phyloP scores from a whole-genome alignment of 35 echinoderm and acorn worm species.

The Strongylocentrotus purpuratus region DNA sequence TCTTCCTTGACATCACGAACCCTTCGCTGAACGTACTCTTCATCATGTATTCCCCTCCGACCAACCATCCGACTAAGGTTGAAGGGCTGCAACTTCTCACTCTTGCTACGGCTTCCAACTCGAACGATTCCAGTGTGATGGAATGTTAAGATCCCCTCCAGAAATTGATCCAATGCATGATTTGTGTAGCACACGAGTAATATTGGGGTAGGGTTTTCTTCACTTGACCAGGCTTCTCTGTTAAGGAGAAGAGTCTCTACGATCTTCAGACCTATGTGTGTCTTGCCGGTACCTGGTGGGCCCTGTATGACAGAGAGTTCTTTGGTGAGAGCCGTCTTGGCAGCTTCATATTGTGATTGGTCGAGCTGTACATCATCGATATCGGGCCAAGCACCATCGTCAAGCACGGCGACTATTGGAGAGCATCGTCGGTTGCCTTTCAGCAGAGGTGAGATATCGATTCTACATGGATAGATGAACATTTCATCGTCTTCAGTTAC shows the following conservation, averaged over 20 bases:
- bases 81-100: constrained; percentile 45
- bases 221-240: constrained; percentile 21
- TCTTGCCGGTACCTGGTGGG: constrained; percentile 97
- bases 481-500: not conserved
- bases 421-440: not conserved
- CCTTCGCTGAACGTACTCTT: not conserved
- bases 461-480: not conserved
- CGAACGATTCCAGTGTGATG: constrained; percentile 46
- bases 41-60: not conserved
- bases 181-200: constrained; percentile 95
- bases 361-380: constrained; percentile 57
- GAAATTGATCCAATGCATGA: constrained; percentile 95
- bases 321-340: constrained; percentile 72
- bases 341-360: constrained; percentile 75
- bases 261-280: constrained; percentile 86
- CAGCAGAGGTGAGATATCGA: constrained; percentile 26
- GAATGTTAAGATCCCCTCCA: constrained; percentile 76
- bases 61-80: constrained; percentile 41
- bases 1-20: constrained; percentile 21
- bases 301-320: constrained; percentile 87
- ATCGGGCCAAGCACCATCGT: constrained; percentile 60
- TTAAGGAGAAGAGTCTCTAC: constrained; percentile 74
- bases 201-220: constrained; percentile 49
- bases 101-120: constrained; percentile 69
- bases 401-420: not conserved